Evolutionary conservation across 2,888 invertebrate genomes (phyloP).

Genomic region (Lithophane semibrunnea): DNA sequence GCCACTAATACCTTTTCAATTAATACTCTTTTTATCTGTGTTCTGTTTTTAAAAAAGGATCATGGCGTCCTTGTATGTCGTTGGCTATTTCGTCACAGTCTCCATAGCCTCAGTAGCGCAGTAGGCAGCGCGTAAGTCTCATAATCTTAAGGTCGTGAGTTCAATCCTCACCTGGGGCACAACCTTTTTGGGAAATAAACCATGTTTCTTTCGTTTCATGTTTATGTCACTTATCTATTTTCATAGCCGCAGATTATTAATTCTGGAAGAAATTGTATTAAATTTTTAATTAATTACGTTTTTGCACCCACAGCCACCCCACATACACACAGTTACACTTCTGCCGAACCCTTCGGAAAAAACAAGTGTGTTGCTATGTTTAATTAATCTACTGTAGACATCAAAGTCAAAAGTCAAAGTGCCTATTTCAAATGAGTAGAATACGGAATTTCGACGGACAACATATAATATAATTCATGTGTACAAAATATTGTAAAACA

Average conservation of each 20-base stretch:
- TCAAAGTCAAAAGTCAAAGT: too few species aligned
- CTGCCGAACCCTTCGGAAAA: too few species aligned
- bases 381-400: too few species aligned
- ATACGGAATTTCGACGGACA: too few species aligned
- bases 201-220: neutral
- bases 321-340: too few species aligned
- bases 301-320: too few species aligned
- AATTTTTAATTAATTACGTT: too few species aligned
- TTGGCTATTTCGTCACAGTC: constrained; percentile 1
- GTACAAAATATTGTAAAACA: too few species aligned
- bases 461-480: too few species aligned
- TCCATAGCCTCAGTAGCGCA: constrained; percentile 94
- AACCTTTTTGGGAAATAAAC: constrained; percentile 63
- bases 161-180: constrained; percentile 97
- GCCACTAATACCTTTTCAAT: neutral
- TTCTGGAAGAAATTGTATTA: neutral
- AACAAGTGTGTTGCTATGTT: too few species aligned
- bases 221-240: neutral
- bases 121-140: constrained; percentile 97
- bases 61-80: neutral
- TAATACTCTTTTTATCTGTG: neutral
- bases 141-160: constrained; percentile 98
- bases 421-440: too few species aligned
- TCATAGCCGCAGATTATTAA: neutral
- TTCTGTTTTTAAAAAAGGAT: neutral